Evolutionary conservation across 2,113 vertebrate genomes (phyloP).

Genomic region (Boleophthalmus pectinirostris): DNA sequence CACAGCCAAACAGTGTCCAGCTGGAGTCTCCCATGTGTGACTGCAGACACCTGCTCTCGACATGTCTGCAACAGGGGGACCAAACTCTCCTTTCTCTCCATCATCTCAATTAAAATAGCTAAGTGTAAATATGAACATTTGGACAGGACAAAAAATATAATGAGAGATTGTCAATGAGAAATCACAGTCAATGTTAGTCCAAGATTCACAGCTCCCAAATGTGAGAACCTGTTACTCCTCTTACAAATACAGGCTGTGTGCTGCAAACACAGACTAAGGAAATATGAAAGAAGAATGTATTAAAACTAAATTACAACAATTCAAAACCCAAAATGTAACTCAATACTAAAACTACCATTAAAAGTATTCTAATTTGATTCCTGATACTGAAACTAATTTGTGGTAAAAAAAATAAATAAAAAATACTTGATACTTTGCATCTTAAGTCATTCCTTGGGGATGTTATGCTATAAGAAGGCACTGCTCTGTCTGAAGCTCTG

Average conservation of each 20-base stretch:
- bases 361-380: too few relatives aligned
- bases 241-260: background rate
- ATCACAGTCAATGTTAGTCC: background rate
- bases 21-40: slow-evolving; percentile 40
- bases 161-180: background rate
- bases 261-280: background rate
- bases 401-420: too few relatives aligned
- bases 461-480: too few relatives aligned
- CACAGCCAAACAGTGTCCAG: slow-evolving; percentile 23
- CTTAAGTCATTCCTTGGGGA: too few relatives aligned
- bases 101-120: background rate
- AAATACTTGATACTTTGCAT: too few relatives aligned
- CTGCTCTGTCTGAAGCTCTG: too few relatives aligned
- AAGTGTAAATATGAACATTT: slow-evolving; percentile 3
- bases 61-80: slow-evolving; percentile 21
- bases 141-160: background rate
- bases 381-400: too few relatives aligned
- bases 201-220: background rate
- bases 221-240: background rate
- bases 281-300: background rate
- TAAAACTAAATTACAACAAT: background rate
- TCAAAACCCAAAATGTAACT: too few relatives aligned
- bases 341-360: too few relatives aligned
- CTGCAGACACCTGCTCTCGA: slow-evolving; percentile 24
- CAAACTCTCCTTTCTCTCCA: slow-evolving; percentile 4